Percentiles rank a stretch among this genome's conserved stretches.
Conservation (phyloP, 2,113 vertebrate genomes). For the Eptesicus fuscus region DNA sequence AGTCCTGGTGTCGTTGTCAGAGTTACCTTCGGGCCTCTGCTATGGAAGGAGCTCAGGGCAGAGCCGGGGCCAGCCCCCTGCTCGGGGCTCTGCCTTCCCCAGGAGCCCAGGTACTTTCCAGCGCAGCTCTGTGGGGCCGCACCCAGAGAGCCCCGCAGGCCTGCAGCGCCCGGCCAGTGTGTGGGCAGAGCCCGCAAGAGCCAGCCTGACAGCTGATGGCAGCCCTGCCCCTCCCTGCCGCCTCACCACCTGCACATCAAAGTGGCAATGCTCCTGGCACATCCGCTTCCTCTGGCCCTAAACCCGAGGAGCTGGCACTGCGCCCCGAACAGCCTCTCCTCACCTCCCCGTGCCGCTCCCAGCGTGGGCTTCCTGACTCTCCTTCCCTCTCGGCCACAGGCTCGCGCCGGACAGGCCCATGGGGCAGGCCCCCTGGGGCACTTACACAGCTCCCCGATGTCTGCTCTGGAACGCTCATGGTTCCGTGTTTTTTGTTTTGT, state of each 20-base stretch:
- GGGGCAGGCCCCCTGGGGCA: neutral
- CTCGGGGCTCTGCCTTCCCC: neutral
- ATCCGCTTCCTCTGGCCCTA: constrained; percentile 1
- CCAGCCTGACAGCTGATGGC: constrained; percentile 46
- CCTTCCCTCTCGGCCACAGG: neutral
- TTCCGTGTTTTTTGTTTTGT: no score
- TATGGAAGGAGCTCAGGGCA: neutral
- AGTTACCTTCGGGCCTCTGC: neutral
- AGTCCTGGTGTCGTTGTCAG: neutral
- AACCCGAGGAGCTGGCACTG: neutral
- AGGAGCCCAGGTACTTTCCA: constrained; percentile 34
- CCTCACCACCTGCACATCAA: constrained; percentile 12
- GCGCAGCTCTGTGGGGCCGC: neutral
- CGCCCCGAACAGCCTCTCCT: neutral
- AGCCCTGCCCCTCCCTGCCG: neutral
- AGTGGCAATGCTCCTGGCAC: neutral
- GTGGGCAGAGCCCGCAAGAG: constrained; percentile 41
- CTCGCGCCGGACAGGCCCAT: neutral
- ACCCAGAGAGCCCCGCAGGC: neutral
- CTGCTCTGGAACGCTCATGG: neutral
- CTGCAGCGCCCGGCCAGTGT: neutral
- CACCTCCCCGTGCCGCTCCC: fast-evolving
- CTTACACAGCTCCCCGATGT: neutral
- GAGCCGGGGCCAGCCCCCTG: neutral
- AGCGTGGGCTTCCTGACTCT: no score